Evolutionary conservation across 2,113 vertebrate species (phyloP), one percentile per base, ranked within the genome.

Genomic region (Nerophis ophidion): DNA sequence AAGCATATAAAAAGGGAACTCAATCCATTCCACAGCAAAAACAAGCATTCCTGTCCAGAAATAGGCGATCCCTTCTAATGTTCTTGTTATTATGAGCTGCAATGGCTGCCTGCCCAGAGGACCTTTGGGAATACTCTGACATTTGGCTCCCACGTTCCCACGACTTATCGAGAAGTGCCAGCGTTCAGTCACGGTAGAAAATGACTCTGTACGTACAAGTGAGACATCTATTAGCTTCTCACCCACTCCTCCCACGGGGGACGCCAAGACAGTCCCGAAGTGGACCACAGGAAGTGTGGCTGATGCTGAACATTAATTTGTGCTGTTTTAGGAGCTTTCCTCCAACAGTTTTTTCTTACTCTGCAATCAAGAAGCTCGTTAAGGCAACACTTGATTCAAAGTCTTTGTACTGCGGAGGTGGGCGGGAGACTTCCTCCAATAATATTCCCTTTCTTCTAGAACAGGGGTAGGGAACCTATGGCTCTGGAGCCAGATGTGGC

Each of bases 331-430:
- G 4, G 40, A 46, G 44, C 19, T 45, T 74, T 59, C 48, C 52
- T 59, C 9, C 1, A 46, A 66, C 16, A 38, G 48, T 63, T 64
- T 64, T 52, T 75, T 73, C 49, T 59, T 65, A 61, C 72, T 70
- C 71, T 65, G 70, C 77, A 88, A 89, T 87, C 84, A 87, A 63
- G 38, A 77, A 76, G 59, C 54, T 60, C 76, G 38, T 77, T 76
- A 81, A 74, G 58, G 65, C 40, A 79, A 61, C 60, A 56, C 52
- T 50, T 34, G 70, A 70, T 87, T 47, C 60, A 70, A 76, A 51
- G 66, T 65, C 73, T 26, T 26, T 26, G 19, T 26, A 8, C 38
- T 2, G 38, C 9, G 5, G 38, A 40, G 34, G 83, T 83, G 80
- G 84, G 80, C 68, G 79, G 77, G 65, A 26, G 26, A 26, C 26